phyloP scores from a whole-genome alignment of 2,113 vertebrate genomes.

The Dolichotis patagonum region DNA sequence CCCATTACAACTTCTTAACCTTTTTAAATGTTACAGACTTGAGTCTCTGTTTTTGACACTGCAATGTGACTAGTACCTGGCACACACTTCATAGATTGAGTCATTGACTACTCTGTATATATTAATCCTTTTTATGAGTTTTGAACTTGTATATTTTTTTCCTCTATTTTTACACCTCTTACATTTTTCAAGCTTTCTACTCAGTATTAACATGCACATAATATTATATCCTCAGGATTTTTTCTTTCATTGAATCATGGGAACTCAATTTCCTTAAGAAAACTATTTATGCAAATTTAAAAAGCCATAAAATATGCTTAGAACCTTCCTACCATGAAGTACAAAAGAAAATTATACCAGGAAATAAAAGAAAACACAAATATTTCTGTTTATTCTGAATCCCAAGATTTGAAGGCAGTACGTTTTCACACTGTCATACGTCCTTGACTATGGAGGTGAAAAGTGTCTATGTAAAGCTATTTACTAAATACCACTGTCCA shows the following conservation, averaged over 20 bases:
- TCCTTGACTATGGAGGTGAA: not conserved
- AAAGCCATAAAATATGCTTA: not conserved
- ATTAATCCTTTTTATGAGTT: not conserved
- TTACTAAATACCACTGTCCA: constrained; percentile 13
- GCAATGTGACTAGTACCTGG: not conserved
- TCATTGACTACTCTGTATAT: not conserved
- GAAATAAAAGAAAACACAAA: not conserved
- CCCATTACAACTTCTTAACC: not conserved
- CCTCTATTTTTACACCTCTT: not conserved
- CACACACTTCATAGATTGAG: not conserved
- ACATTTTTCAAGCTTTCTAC: not conserved
- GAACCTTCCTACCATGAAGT: not conserved
- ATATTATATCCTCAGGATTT: not conserved
- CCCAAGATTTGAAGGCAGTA: constrained; percentile 10
- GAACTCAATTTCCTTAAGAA: not conserved
- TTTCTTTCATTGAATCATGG: not conserved
- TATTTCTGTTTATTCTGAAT: not conserved
- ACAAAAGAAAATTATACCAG: not conserved
- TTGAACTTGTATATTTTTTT: not conserved
- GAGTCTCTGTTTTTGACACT: not conserved
- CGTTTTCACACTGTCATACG: not conserved
- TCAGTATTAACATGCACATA: not conserved
- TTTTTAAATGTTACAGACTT: not conserved
- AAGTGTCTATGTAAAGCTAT: not conserved
- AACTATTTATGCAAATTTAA: not conserved